phyloP scores from a whole-genome alignment of 2,113 vertebrate species.

The Tachycineta bicolor region DNA sequence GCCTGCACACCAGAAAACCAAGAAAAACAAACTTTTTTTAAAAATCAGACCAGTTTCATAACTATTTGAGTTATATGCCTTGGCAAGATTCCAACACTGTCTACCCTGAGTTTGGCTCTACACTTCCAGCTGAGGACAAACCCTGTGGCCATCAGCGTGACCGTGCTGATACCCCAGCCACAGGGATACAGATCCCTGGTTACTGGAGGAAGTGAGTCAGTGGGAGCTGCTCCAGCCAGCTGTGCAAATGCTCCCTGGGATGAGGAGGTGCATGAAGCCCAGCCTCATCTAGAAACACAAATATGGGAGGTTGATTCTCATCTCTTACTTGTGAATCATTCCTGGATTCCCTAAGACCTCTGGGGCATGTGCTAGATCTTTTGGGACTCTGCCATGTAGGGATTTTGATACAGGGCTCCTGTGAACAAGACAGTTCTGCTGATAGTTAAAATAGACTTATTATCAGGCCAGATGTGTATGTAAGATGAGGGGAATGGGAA shows the following conservation, averaged over 20 bases:
- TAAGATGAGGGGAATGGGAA: background rate
- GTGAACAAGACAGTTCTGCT: background rate
- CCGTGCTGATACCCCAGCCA: rapidly evolving
- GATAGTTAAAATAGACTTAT: background rate
- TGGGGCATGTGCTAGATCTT: background rate
- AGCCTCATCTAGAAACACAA: background rate
- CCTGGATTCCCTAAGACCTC: background rate
- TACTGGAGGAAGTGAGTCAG: background rate
- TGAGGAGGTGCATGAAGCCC: background rate
- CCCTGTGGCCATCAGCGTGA: background rate
- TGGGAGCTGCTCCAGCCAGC: background rate
- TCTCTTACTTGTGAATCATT: background rate
- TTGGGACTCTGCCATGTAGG: background rate
- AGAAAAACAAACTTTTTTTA: background rate
- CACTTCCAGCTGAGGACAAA: background rate
- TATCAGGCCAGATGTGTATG: background rate
- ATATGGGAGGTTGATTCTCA: background rate
- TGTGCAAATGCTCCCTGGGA: background rate
- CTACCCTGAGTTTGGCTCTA: background rate
- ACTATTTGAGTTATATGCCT: background rate
- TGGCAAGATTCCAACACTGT: background rate
- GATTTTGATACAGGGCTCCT: background rate
- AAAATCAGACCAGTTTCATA: background rate
- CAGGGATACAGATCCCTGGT: background rate
- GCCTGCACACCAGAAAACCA: background rate